Conservation (phyloP, 2,797 vertebrate genomes). For the Telmatherina bonti region DNA sequence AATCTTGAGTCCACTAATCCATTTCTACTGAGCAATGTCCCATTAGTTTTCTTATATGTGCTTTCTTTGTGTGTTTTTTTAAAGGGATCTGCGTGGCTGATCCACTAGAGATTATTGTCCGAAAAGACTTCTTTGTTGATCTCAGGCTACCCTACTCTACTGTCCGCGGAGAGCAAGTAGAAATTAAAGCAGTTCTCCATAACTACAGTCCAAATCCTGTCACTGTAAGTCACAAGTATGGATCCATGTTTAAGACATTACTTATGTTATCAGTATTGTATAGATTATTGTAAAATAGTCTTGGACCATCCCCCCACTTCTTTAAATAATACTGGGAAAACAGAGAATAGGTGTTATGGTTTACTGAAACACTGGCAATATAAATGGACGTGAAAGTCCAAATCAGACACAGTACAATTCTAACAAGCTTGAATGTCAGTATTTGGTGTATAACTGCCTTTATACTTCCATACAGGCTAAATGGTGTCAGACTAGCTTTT, state of each 20-base stretch:
- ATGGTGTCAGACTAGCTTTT: too few species aligned
- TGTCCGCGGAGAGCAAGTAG: conserved; percentile 90
- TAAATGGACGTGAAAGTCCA: too few species aligned
- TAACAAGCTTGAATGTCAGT: too few species aligned
- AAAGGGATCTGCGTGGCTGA: conserved; percentile 88
- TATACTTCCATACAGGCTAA: too few species aligned
- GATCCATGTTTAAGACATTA: neutral
- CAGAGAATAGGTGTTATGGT: too few species aligned
- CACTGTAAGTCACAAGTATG: conserved; percentile 65
- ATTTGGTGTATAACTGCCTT: too few species aligned
- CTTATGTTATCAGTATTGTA: too few species aligned
- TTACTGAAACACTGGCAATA: too few species aligned
- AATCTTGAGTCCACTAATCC: neutral
- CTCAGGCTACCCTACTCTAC: conserved; percentile 89
- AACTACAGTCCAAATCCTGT: conserved; percentile 68
- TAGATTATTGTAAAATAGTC: too few species aligned
- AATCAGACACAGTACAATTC: too few species aligned
- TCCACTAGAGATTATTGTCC: conserved; percentile 85
- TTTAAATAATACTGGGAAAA: too few species aligned
- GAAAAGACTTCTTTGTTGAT: conserved; percentile 89
- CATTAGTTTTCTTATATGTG: neutral
- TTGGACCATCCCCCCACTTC: too few species aligned
- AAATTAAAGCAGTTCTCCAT: conserved; percentile 89
- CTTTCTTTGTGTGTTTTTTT: neutral
- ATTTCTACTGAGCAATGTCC: neutral